Conservation (phyloP, 2,797 vertebrate genomes). For the Glossophaga mutica region DNA sequence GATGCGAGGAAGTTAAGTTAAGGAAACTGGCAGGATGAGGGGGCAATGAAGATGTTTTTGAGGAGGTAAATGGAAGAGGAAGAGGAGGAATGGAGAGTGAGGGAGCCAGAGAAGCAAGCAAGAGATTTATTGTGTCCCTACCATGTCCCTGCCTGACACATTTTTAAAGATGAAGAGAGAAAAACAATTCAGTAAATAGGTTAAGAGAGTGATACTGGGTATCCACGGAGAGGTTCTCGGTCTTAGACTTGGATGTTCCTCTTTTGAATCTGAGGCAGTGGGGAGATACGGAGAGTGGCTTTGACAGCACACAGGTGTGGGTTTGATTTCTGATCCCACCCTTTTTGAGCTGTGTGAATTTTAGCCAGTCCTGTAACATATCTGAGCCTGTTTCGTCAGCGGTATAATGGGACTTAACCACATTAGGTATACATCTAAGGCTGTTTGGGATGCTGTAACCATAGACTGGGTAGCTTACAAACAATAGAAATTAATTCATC, state of each 20-base stretch:
- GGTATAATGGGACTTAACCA: background rate
- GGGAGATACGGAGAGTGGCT: background rate
- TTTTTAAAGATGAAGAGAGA: background rate
- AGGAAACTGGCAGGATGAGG: background rate
- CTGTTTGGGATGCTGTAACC: background rate
- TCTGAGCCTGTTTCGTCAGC: background rate
- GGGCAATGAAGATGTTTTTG: background rate
- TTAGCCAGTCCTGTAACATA: background rate
- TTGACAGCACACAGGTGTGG: background rate
- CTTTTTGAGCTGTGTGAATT: background rate
- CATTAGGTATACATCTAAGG: too few relatives aligned
- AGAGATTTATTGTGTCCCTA: background rate
- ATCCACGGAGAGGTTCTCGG: background rate
- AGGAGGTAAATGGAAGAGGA: background rate
- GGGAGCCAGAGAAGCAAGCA: background rate
- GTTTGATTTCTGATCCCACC: background rate
- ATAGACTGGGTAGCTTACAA: background rate
- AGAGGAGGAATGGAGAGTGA: background rate
- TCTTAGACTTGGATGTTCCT: background rate
- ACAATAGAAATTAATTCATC: background rate
- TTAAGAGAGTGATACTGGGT: background rate
- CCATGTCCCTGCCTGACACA: background rate
- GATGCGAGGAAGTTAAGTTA: background rate
- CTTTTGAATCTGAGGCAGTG: background rate
- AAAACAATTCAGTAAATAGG: background rate